phyloP scores from a whole-genome alignment of 2,888 invertebrate genomes.

The Lasioglossum morio region DNA sequence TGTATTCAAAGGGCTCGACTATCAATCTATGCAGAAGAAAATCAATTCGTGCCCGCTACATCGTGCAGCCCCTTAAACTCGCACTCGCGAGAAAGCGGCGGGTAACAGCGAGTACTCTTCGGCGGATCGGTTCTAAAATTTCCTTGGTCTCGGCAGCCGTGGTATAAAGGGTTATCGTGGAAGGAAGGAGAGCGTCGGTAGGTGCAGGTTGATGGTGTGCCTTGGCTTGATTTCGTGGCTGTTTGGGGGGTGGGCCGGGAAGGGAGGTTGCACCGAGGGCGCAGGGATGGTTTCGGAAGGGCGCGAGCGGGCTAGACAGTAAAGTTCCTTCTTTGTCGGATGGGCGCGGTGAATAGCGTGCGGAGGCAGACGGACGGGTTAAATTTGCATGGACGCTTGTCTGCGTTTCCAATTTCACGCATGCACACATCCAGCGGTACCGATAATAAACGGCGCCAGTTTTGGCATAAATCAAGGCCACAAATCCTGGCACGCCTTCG shows the following conservation, averaged over 20 bases:
- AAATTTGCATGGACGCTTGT: slow-evolving; percentile 82
- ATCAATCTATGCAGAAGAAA: background rate
- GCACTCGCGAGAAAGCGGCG: background rate
- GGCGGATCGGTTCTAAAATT: slow-evolving; percentile 43
- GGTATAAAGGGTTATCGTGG: slow-evolving; percentile 36
- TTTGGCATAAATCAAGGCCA: slow-evolving; percentile 81
- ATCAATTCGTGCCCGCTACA: background rate
- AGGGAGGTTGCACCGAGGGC: background rate
- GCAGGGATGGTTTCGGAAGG: slow-evolving; percentile 21
- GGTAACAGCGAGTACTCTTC: slow-evolving; percentile 12
- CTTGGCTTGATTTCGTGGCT: slow-evolving; percentile 15
- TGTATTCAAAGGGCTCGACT: background rate
- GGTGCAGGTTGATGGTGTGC: slow-evolving; percentile 33
- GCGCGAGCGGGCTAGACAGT: slow-evolving; percentile 61
- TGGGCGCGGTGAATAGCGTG: slow-evolving; percentile 71
- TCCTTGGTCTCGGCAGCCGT: slow-evolving; percentile 7
- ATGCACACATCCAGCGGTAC: slow-evolving; percentile 78
- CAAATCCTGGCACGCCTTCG: slow-evolving; percentile 70
- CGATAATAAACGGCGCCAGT: slow-evolving; percentile 79
- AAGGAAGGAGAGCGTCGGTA: slow-evolving; percentile 15
- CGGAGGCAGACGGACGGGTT: slow-evolving; percentile 76
- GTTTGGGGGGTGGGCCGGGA: slow-evolving; percentile 3
- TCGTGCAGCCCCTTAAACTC: background rate
- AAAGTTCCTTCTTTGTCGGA: slow-evolving; percentile 77
- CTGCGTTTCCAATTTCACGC: slow-evolving; percentile 83